Evolutionary conservation across 2,113 vertebrate species (phyloP), one percentile per base, ranked within the genome.

Genomic region (Albula goreensis): DNA sequence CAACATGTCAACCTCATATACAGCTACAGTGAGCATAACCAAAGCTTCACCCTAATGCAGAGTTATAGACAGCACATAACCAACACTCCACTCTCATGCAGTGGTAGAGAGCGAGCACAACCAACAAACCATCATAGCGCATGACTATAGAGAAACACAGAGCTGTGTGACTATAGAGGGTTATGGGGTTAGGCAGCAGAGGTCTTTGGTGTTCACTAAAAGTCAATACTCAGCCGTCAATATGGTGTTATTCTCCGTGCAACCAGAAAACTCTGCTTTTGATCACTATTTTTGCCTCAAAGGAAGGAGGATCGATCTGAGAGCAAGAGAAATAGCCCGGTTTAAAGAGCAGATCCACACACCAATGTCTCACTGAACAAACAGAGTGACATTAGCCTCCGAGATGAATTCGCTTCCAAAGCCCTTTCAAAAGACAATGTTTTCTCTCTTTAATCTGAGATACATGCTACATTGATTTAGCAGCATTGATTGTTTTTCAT

Each of bases 271-370:
- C 60, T 52, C 50, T 56, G 50, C 63, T 63, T 86, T 78, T 57
- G 51, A 77, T 77, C 66, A n/a, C 31, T 82, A 31, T 86, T 81
- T 86, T 63, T 50, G 79, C 70, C 80, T 70, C 80, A 82, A 48
- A 74, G 60, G 50, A 86, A 12, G 78, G 12, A 57, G 74, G 66
- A 86, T 74, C 80, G 49, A 86, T 53, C 81, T 48, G 13, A 12
- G n/a, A 74, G 60, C 41, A 60, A 79, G 57, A 63, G 78, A 70
- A 74, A 74, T 25, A 66, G 79, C 13, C 57, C 5, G 57, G 8
- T 50, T 81, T 66, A 70, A 86, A 81, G 57, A 66, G 49, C 22
- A n/a, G 70, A 81, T 19, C 12, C 22, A 86, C 57, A 81, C 5
- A 66, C 56, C 15, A 19, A 41, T 66, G 19, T 66, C 60, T 66